Evolutionary conservation across 23 tunicate species (phyloP), one percentile per base, ranked within the genome.

Genomic region (Halocynthia aurantium): DNA sequence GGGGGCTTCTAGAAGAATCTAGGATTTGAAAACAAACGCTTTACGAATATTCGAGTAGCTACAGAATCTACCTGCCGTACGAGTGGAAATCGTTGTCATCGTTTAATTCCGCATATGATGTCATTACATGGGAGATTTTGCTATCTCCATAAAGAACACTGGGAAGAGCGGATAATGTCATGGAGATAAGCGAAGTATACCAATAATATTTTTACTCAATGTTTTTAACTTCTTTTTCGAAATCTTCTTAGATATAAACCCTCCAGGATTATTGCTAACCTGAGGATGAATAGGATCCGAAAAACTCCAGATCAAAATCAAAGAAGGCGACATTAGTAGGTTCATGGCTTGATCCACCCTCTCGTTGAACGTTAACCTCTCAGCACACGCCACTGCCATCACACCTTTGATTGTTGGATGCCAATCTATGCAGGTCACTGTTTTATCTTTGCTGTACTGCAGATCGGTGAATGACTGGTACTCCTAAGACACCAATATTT

Each of bases 281-380:
- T 92, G 98, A 7, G 99, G 99, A 72, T 96, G 96, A 78, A 96
- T 96, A 0, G 99, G 99, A 82, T 96, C 99, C 8, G 89, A 71
- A 76, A 96, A 96, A 62, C 96, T 89, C 99, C 99, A 96, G 51
- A 96, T 86, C 6, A 96, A 86, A 40, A 96, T 82, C 50, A 96
- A 82, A 6, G 92, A 82, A 44, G 96, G 91, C 10, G 80, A 40
- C 81, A 86, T 88, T 8, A 86, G 73, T 5, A 92, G 84, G 18
- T 67, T 52, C 50, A 82, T 86, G 13, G 96, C 90, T 63, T 80
- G 58, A 50, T 96, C 99, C 18, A 96, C 82, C 51, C 99, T 64
- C 64, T 96, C 99, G 55, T 96, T 82, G 44, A 81, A 80, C 11
- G 88, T 72, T 6, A 78, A 57, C 50, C 93, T 70, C 71, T 96